These are phyloP conservation scores for Chaunax sp. DNA, from an alignment of 2,797 vertebrate genomes.

Conservation along the genomic window DNA sequence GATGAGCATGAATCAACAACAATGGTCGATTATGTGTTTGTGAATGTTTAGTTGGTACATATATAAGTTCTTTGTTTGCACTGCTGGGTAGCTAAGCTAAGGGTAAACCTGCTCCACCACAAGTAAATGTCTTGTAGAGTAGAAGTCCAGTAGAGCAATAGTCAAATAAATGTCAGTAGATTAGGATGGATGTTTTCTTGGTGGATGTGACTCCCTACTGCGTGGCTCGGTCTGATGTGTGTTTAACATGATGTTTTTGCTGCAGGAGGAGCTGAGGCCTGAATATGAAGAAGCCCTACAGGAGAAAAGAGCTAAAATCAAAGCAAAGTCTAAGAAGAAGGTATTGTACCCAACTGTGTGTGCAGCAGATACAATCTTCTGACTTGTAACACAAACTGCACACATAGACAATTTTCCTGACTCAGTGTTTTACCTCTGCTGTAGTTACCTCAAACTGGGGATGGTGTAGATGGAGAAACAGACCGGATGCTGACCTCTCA, in stretches of 20 bases:
- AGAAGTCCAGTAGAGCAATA: no score
- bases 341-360: conserved; percentile 29
- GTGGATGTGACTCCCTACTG: background rate
- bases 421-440: conserved; percentile 20
- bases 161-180: no score
- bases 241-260: conserved; percentile 11
- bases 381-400: background rate
- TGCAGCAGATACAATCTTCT: conserved; percentile 4
- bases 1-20: no score
- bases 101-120: no score
- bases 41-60: no score
- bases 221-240: background rate
- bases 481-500: conserved; percentile 79
- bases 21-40: no score
- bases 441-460: conserved; percentile 52
- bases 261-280: conserved; percentile 91
- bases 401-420: background rate
- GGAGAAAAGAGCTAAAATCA: conserved; percentile 87
- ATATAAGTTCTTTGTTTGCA: no score
- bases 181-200: background rate
- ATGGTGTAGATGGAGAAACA: conserved; percentile 74
- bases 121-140: no score
- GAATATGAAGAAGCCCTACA: conserved; percentile 93
- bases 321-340: conserved; percentile 73
- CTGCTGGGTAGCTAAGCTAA: no score